A percentile compares a stretch with the other conserved stretches of the same genome.
Evolutionary conservation across 92 coral and sea anemone species (phyloP).

Genomic region (Zoanthus gigantus): DNA sequence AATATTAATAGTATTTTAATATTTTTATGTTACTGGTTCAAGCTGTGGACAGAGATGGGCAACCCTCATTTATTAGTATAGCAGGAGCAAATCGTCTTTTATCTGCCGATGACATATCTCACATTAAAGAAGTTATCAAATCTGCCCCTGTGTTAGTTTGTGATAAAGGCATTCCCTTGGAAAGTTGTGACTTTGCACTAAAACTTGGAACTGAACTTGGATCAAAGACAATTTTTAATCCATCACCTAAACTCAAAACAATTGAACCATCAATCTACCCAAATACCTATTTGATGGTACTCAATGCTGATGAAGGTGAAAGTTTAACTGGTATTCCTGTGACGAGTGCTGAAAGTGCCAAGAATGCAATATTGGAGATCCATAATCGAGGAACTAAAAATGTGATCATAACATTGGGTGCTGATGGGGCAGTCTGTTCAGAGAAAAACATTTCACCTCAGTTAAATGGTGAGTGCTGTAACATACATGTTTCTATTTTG

Average conservation of each 20-base stretch:
- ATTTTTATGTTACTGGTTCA: background rate
- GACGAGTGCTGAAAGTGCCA: conserved; percentile 60
- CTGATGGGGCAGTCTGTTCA: conserved; percentile 85
- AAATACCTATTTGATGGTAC: conserved; percentile 70
- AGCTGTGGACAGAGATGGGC: conserved; percentile 80
- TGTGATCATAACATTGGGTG: conserved; percentile 82
- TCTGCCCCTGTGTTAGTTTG: conserved; percentile 80
- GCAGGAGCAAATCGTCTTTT: conserved; percentile 85
- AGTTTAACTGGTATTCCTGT: conserved; percentile 76
- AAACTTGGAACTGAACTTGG: conserved; percentile 79
- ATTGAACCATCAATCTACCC: conserved; percentile 62
- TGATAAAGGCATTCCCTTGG: conserved; percentile 85
- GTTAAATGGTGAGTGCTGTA: conserved; percentile 32
- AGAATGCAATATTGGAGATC: conserved; percentile 64
- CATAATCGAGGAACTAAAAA: conserved; percentile 75
- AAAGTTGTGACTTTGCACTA: conserved; percentile 70
- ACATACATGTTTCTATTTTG: too few relatives aligned
- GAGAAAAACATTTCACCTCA: conserved; percentile 41
- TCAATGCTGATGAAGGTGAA: conserved; percentile 86
- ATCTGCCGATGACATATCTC: conserved; percentile 59
- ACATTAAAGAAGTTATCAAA: conserved; percentile 57
- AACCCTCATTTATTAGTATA: conserved; percentile 88
- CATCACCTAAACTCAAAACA: conserved; percentile 79
- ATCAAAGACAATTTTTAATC: conserved; percentile 79
- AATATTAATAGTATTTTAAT: background rate